phyloP scores from a whole-genome alignment of 53 echinoderm and acorn worm genomes.

The Echinometra lucunter region DNA sequence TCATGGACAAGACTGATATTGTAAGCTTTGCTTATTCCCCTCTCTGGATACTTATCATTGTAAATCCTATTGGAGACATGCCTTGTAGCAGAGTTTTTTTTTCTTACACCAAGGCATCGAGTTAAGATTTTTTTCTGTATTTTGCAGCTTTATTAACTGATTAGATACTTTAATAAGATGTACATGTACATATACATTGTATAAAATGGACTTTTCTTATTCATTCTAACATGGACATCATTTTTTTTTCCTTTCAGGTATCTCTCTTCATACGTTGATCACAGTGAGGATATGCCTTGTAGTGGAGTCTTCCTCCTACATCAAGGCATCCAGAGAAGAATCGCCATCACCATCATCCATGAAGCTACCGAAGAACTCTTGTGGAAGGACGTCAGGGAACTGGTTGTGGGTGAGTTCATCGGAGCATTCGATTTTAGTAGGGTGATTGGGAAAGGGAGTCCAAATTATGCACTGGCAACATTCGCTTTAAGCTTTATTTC shows the following conservation, averaged over 20 bases:
- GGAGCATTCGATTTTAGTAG: too few species aligned
- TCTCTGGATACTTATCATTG: conserved; percentile 24
- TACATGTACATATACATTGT: too few species aligned
- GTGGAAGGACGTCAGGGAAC: conserved; percentile 94
- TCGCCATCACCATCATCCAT: conserved; percentile 95
- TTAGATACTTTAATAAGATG: too few species aligned
- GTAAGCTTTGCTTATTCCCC: not conserved
- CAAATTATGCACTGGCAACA: too few species aligned
- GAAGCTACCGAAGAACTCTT: conserved; percentile 89
- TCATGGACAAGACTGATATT: too few species aligned
- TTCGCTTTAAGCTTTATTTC: too few species aligned
- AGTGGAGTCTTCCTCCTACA: conserved; percentile 92
- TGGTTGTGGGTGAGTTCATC: conserved; percentile 89
- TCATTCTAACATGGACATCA: not conserved
- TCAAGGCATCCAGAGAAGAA: conserved; percentile 93
- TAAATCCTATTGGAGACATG: conserved; percentile 87
- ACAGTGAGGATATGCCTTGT: conserved; percentile 90
- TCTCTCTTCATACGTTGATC: conserved; percentile 91
- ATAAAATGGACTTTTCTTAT: too few species aligned
- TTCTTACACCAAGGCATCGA: too few species aligned
- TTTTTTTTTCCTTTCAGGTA: conserved; percentile 74
- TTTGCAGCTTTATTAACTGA: too few species aligned
- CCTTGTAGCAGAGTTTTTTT: conserved; percentile 82
- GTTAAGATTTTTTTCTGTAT: too few species aligned
- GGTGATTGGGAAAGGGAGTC: too few species aligned